Conservation (phyloP, 2,888 invertebrate species). For the Chymomyza caudatula region DNA sequence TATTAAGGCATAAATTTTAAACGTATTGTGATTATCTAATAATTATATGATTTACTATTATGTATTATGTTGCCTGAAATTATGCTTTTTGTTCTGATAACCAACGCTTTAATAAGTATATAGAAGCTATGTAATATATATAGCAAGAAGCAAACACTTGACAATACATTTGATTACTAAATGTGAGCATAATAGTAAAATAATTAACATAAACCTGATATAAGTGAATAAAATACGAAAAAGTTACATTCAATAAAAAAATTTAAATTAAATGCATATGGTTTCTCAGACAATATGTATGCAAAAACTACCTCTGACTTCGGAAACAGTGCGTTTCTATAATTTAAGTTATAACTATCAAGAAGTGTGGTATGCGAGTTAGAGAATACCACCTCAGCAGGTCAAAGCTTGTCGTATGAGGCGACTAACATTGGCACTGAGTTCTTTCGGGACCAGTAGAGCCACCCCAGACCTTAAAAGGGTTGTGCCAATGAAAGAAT, state of each 20-base stretch:
- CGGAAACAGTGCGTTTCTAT: too few relatives aligned
- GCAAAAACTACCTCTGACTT: too few relatives aligned
- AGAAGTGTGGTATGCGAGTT: too few relatives aligned
- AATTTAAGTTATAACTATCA: too few relatives aligned
- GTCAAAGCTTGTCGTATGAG: too few relatives aligned
- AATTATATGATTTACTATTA: constrained; percentile 54
- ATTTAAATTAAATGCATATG: background rate
- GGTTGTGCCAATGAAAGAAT: too few relatives aligned
- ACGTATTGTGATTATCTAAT: constrained; percentile 59
- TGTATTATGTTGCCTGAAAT: constrained; percentile 9
- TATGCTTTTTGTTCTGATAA: background rate
- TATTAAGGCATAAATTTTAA: constrained; percentile 36
- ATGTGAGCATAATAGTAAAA: constrained; percentile 44
- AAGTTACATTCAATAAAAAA: constrained; percentile 6
- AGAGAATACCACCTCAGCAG: too few relatives aligned
- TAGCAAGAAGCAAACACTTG: constrained; percentile 59
- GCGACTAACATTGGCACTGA: too few relatives aligned
- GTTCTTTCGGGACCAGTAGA: too few relatives aligned
- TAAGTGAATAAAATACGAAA: constrained; percentile 15
- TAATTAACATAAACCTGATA: constrained; percentile 4
- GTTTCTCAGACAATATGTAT: constrained; percentile 12
- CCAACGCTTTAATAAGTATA: constrained; percentile 5
- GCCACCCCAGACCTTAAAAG: too few relatives aligned
- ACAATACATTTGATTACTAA: constrained; percentile 71
- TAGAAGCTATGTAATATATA: constrained; percentile 10